Base-by-base conservation (phyloP, 2,888 invertebrate genomes). In the Himalopsyche anomala region DNA sequence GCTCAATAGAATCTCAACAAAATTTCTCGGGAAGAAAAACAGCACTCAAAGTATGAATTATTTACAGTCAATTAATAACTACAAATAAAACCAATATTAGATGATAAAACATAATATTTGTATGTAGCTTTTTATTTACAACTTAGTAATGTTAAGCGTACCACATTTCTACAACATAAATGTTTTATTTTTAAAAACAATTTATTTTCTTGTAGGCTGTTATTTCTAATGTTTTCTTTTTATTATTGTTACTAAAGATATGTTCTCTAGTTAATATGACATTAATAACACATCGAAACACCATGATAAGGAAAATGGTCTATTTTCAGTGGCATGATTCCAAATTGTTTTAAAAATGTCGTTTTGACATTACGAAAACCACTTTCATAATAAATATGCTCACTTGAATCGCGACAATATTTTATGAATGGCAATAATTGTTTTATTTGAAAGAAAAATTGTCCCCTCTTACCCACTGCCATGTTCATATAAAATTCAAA, bases 221-320 rank as follows among this genome's bases (percentile, higher is more conserved):
- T 45, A 6, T 45, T 9, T 45, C 51, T 51, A 15, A 51, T 15
- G 51, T 15, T 51, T 5, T 51, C 12, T 15, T 28, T 62, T 62
- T 62, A 9, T 62, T 62, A 1, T 62, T 11, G 8, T 8, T 62
- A 19, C 19, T 62, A 62, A 62, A 28, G 3, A n/a, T 62, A 62
- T 62, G 4, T 62, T 62, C 9, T 19, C 28, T 19, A 19, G 62
- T 62, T 19, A 9, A 62, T 62, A 19, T 62, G 62, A 19, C 62
- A 62, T n/a, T 19, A 19, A 85, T 85, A 85, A 82, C 79, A 85
- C 36, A 82, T 85, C 80, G 55, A 81, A 62, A 54, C 28, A 40
- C 3, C 69, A 55, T 17, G 85, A 85, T 85, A 85, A 85, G 85
- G 85, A 85, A 85, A 85, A 85, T 82, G 85, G 82, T 74, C 85